phyloP scores from a whole-genome alignment of 2,888 invertebrate genomes.

The Philonicus albiceps region DNA sequence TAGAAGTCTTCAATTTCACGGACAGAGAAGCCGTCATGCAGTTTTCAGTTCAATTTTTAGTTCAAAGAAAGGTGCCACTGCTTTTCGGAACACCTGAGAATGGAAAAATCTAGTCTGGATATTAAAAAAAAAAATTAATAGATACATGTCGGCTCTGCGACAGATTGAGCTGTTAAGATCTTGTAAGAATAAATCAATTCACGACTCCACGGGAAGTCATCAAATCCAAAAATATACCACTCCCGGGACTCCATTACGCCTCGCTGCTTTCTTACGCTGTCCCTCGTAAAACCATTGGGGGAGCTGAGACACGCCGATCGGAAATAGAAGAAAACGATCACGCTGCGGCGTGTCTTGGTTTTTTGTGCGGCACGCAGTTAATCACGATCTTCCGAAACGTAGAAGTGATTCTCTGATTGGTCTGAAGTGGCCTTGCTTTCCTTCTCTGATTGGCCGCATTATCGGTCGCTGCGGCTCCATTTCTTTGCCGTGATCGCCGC shows the following conservation, averaged over 20 bases:
- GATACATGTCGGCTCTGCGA: background rate
- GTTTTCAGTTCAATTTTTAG: background rate
- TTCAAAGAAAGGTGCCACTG: background rate
- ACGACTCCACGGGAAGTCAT: background rate
- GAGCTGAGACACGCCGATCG: background rate
- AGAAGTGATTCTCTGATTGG: background rate
- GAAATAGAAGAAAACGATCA: background rate
- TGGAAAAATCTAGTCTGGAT: background rate
- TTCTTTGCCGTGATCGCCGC: background rate
- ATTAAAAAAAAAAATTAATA: background rate
- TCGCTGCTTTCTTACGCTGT: background rate
- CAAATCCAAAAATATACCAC: background rate
- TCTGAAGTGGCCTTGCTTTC: background rate
- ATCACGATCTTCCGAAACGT: background rate
- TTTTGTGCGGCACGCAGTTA: background rate
- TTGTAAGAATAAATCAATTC: background rate
- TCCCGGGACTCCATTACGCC: background rate
- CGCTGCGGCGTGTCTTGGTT: background rate
- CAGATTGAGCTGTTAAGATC: background rate
- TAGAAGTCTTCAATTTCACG: background rate
- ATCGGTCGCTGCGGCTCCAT: background rate
- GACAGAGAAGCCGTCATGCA: background rate
- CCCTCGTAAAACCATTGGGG: background rate
- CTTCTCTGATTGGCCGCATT: background rate
- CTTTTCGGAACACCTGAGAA: background rate